These are phyloP conservation scores for Empidonax alnorum DNA, from an alignment of 2,113 vertebrate genomes.

Conservation along the genomic window DNA sequence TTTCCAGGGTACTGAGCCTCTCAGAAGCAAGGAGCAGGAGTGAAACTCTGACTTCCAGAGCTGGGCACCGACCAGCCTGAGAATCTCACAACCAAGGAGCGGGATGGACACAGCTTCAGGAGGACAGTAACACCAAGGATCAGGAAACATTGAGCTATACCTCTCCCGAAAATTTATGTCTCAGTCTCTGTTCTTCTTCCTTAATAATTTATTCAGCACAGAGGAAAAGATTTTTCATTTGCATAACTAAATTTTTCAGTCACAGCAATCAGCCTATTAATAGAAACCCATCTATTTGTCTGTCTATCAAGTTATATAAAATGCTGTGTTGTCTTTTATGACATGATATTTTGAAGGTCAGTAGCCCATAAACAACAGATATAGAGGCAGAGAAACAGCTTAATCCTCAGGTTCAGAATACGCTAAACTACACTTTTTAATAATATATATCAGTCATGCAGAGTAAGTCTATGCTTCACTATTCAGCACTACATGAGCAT, in stretches of 20 bases:
- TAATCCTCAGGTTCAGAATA: neutral
- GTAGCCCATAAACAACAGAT: neutral
- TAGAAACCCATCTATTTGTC: slow-evolving; percentile 49
- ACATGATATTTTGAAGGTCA: slow-evolving; percentile 18
- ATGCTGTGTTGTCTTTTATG: neutral
- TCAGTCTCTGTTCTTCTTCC: slow-evolving; percentile 2
- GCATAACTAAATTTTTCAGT: slow-evolving; percentile 56
- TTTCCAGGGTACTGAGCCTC: neutral
- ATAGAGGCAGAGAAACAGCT: neutral
- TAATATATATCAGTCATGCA: neutral
- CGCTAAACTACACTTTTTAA: neutral
- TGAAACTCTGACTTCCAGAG: neutral
- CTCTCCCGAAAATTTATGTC: neutral
- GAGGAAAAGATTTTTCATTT: slow-evolving; percentile 37
- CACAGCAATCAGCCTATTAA: slow-evolving; percentile 47
- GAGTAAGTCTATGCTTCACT: neutral
- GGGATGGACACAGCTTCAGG: neutral
- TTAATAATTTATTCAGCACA: slow-evolving; percentile 53
- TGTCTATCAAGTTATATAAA: slow-evolving; percentile 38
- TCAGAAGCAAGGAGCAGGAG: neutral
- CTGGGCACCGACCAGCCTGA: neutral
- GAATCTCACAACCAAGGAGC: accelerated
- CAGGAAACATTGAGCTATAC: neutral
- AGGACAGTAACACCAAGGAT: neutral
- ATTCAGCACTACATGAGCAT: neutral